Evolutionary conservation across 2,888 invertebrate genomes (phyloP), one percentile per base, ranked within the genome.

Genomic region (Noctua pronuba): DNA sequence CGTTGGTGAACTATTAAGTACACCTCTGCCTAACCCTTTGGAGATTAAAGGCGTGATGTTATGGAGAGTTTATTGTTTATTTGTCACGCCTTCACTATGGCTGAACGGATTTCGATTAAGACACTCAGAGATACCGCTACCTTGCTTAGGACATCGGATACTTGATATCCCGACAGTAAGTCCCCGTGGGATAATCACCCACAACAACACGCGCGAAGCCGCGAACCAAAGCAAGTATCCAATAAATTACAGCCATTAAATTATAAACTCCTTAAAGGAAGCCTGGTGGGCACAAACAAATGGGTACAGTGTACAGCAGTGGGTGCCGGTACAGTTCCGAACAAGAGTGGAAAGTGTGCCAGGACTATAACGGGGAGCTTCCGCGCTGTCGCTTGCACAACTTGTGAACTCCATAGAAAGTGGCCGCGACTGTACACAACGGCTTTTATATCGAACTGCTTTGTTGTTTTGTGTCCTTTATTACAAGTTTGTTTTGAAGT

Each of bases 331-430:
- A 75, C 82, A 81, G 75, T 76, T 64, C 80, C 73, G 55, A 55
- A 86, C 92, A 93, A 93, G 88, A 91, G 88, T 91, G 88, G 93
- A 94, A 94, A 94, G 94, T 93, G 92, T 92, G 94, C 88, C 94
- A 92, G 89, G 90, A 90, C 90, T 83, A 87, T 88, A 86, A 83
- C 82, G 84, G 79, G 83, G 82, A 83, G 84, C 82, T 87, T 86
- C 84, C 81, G 83, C 71, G 79, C 76, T 86, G 75, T 85, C 70
- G 79, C 79, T 84, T 86, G 74, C 86, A 80, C 82, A 82, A 79
- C 81, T 85, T 79, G 84, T 83, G 90, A 90, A 90, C 91, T 84
- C 84, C 67, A 79, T 91, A 92, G 94, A 94, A 93, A 94, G 94
- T 77, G 80, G 60, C 35, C 68, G 68, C 79, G 77, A 80, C 71